Conservation (phyloP, 1,140 invertebrate species). For the Asbolus verrucosus region DNA sequence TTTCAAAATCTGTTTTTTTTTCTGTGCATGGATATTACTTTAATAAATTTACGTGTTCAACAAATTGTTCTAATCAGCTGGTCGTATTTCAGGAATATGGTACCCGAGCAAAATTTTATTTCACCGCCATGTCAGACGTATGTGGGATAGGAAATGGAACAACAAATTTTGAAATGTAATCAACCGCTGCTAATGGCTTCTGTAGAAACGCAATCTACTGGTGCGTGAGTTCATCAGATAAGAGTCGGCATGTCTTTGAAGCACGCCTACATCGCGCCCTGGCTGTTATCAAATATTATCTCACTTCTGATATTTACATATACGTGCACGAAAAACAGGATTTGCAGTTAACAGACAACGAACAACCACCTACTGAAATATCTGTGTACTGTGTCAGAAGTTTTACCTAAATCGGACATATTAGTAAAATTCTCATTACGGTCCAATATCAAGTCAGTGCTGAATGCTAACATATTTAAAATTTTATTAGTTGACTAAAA, state of each 20-base stretch:
- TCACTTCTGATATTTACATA: constrained; percentile 41
- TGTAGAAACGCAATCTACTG: constrained; percentile 24
- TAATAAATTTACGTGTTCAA: too few species aligned
- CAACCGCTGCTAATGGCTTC: constrained; percentile 30
- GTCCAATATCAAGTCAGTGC: too few species aligned
- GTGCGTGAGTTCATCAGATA: constrained; percentile 50
- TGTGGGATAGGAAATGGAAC: constrained; percentile 41
- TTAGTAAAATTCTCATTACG: too few species aligned
- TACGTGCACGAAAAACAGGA: constrained; percentile 33
- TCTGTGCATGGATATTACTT: too few species aligned
- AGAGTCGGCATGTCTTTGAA: constrained; percentile 46
- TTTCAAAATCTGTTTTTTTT: too few species aligned
- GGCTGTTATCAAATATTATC: constrained; percentile 44
- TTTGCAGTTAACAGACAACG: constrained; percentile 22
- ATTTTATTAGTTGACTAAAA: too few species aligned
- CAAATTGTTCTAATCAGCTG: too few species aligned
- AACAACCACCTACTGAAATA: constrained; percentile 4
- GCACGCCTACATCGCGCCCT: constrained; percentile 44
- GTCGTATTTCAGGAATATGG: constrained; percentile 38
- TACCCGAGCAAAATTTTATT: too few species aligned
- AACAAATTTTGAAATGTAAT: constrained; percentile 47
- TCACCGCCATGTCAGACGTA: too few species aligned
- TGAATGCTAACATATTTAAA: too few species aligned
- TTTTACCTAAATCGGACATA: too few species aligned
- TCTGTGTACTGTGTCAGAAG: not conserved